Conservation (phyloP, 2,797 vertebrate genomes). For the Macrochelys suwanniensis region DNA sequence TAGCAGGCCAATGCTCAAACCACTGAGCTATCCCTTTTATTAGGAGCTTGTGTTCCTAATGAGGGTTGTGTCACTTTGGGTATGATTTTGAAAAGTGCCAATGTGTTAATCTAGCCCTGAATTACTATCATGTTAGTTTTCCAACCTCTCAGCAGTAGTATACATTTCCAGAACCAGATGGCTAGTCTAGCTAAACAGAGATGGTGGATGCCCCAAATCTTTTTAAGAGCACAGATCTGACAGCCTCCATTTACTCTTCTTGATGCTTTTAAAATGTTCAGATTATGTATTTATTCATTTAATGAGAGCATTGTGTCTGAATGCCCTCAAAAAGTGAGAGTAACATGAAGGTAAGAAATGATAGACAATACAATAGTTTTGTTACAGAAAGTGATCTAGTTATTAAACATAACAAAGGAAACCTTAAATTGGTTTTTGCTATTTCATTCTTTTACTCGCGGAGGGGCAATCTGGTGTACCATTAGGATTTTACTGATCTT, state of each 20-base stretch:
- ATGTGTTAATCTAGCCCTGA: background rate
- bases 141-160: background rate
- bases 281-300: background rate
- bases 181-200: background rate
- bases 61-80: too few relatives aligned
- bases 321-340: background rate
- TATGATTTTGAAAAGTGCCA: too few relatives aligned
- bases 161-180: background rate
- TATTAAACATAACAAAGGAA: background rate
- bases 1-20: too few relatives aligned
- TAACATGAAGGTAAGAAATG: background rate
- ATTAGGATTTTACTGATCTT: background rate
- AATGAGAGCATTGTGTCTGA: background rate
- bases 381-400: background rate
- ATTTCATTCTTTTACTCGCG: background rate
- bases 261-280: background rate
- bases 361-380: background rate
- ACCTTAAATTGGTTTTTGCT: background rate
- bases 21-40: too few relatives aligned
- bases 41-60: background rate
- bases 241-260: background rate
- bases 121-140: background rate
- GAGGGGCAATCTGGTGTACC: background rate
- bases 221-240: background rate
- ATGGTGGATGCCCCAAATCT: fast-evolving